Conservation (phyloP, 2,888 invertebrate genomes). For the Urechis unicinctus region DNA sequence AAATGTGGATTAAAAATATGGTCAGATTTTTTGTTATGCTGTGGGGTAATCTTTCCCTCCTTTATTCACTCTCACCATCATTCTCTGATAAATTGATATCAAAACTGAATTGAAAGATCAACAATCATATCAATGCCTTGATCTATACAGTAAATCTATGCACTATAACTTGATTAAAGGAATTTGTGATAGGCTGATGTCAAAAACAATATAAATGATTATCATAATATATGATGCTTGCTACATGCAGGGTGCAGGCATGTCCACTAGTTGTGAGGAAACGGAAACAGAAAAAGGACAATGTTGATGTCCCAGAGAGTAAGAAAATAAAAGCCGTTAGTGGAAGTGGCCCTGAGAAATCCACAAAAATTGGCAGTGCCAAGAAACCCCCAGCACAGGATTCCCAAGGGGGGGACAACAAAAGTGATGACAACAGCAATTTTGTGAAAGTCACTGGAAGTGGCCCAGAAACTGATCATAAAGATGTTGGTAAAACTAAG, state of each 20-base stretch:
- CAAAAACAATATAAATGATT: too few relatives aligned
- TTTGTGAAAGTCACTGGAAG: neutral
- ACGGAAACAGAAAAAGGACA: neutral
- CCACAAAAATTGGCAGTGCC: neutral
- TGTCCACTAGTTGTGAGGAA: neutral
- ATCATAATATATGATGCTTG: neutral
- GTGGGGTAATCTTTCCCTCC: too few relatives aligned
- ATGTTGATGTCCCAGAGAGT: too few relatives aligned
- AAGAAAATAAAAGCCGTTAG: neutral
- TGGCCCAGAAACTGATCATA: neutral
- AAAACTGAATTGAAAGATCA: too few relatives aligned
- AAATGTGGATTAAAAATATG: too few relatives aligned
- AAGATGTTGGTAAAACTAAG: neutral
- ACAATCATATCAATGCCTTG: too few relatives aligned
- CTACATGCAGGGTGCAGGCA: neutral
- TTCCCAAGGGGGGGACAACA: neutral
- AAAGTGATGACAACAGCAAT: neutral
- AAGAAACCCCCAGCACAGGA: neutral
- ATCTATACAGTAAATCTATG: conserved; percentile 1
- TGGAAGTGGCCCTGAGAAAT: neutral
- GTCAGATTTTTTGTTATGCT: too few relatives aligned
- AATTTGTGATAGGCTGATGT: neutral
- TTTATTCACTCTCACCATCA: too few relatives aligned
- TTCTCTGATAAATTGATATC: too few relatives aligned
- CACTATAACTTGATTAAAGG: neutral